A percentile compares a stretch with the other conserved stretches of the same genome.
Conservation (phyloP, 1,140 invertebrate genomes). For the Bursaphelenchus mucronatus region DNA sequence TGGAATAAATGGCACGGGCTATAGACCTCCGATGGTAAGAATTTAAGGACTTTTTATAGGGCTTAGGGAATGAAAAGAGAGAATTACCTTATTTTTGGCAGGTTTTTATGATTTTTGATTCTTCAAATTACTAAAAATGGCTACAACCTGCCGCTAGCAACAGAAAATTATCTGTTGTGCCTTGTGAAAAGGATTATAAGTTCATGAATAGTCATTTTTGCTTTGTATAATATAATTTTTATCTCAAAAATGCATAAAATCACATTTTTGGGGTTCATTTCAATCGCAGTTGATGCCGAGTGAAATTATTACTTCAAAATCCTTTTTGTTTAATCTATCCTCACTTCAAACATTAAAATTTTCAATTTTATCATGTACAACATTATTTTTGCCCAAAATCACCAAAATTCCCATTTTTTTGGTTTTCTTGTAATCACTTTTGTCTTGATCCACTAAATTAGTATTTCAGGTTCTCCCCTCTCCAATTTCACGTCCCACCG, state of each 20-base stretch:
- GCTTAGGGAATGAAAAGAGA: no score
- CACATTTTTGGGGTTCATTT: no score
- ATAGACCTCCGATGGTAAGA: no score
- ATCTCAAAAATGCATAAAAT: no score
- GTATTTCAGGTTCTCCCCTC: slow-evolving; percentile 11
- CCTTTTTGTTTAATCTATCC: neutral
- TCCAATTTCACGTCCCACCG: slow-evolving; percentile 7
- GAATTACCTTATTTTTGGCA: no score
- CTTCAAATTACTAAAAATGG: neutral
- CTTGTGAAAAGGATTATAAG: no score
- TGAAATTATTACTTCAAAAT: neutral
- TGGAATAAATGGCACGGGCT: slow-evolving; percentile 1
- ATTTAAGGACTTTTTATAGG: no score
- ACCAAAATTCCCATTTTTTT: slow-evolving; percentile 13
- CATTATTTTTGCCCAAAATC: neutral
- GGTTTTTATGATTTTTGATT: no score
- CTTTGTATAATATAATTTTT: no score
- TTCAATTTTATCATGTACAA: slow-evolving; percentile 13
- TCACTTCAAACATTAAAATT: neutral
- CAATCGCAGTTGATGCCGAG: neutral
- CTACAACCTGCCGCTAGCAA: no score
- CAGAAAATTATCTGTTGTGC: no score
- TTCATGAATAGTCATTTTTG: no score
- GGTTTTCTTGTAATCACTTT: slow-evolving; percentile 3
- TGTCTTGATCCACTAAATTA: neutral